phyloP scores from a whole-genome alignment of 2,888 invertebrate genomes.

The Aspidiotus destructor region DNA sequence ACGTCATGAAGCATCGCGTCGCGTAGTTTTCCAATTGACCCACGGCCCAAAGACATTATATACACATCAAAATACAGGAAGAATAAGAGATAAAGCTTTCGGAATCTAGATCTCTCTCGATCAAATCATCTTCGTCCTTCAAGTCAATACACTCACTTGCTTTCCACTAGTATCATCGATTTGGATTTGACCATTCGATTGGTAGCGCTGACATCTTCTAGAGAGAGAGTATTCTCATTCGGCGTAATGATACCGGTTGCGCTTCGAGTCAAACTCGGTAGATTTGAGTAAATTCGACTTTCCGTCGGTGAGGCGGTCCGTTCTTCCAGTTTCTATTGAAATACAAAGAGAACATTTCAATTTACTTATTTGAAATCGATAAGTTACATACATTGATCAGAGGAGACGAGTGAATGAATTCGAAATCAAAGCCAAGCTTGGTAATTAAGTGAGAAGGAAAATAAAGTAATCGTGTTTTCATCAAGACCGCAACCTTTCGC shows the following conservation, averaged over 20 bases:
- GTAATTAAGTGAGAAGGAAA: no score
- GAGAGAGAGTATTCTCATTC: conserved; percentile 16
- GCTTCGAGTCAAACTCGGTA: conserved; percentile 22
- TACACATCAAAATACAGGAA: conserved; percentile 6
- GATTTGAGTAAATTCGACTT: conserved; percentile 24
- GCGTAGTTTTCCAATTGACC: no score
- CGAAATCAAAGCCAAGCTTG: no score
- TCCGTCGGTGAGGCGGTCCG: conserved; percentile 2
- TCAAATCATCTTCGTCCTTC: no score
- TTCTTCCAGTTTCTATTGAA: conserved; percentile 25
- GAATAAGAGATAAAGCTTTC: no score
- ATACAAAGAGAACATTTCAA: neutral
- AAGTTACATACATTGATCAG: no score
- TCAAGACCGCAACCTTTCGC: no score
- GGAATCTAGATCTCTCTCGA: no score
- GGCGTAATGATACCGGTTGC: neutral
- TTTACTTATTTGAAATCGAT: neutral
- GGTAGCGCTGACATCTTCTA: conserved; percentile 2
- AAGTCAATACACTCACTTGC: conserved; percentile 8
- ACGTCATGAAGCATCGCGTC: no score
- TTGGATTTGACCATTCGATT: conserved; percentile 24
- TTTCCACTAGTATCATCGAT: conserved; percentile 24
- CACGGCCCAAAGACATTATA: no score
- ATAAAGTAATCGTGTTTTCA: no score
- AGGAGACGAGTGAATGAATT: no score